phyloP scores from a whole-genome alignment of 2,797 vertebrate species.

The Pangasius larnaudii region DNA sequence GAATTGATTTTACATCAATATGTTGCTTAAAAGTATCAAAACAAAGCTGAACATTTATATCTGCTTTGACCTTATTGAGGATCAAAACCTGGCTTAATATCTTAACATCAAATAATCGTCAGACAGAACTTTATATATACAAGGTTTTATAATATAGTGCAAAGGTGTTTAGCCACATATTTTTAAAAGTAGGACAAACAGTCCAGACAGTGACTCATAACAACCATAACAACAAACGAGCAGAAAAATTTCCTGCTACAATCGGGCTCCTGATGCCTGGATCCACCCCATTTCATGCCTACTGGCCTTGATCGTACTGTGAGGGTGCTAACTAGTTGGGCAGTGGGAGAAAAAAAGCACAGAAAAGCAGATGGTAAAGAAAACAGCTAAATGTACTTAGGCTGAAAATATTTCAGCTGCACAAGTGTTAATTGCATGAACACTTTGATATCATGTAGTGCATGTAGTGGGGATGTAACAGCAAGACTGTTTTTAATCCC shows the following conservation, averaged over 20 bases:
- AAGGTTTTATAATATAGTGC: not conserved
- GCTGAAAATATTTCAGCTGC: not conserved
- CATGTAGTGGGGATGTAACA: not conserved
- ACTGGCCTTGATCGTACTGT: conserved; percentile 60
- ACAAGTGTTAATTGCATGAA: not conserved
- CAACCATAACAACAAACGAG: conserved; percentile 44
- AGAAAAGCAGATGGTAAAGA: not conserved
- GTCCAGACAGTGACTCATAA: conserved; percentile 32
- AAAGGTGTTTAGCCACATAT: conserved; percentile 1
- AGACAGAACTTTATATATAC: not conserved
- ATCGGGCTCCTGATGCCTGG: conserved; percentile 59
- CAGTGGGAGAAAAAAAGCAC: not conserved
- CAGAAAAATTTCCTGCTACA: conserved; percentile 57
- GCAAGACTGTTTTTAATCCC: not conserved
- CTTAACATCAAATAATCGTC: not conserved
- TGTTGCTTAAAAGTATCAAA: not conserved
- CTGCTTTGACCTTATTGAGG: not conserved
- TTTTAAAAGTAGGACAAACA: conserved; percentile 29
- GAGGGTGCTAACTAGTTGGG: not conserved
- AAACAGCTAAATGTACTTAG: not conserved
- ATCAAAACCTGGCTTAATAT: not conserved
- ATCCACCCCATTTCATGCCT: conserved; percentile 55
- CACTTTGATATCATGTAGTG: not conserved
- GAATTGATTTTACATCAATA: not conserved
- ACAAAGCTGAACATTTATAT: not conserved